These are phyloP conservation scores for Manis pentadactyla DNA, from an alignment of 2,797 vertebrate species.

Conservation along the genomic window DNA sequence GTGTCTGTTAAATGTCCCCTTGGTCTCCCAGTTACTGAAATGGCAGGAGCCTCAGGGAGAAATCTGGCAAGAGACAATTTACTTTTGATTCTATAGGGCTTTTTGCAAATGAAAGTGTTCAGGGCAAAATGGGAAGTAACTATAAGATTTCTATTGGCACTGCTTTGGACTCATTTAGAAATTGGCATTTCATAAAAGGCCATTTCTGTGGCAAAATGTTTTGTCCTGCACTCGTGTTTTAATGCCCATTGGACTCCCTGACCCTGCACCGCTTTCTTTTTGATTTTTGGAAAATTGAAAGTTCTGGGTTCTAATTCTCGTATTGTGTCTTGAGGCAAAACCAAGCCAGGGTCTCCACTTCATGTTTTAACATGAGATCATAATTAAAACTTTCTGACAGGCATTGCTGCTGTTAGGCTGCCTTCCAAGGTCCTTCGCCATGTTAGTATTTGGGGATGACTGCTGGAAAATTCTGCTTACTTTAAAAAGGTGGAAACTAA, in stretches of 20 bases:
- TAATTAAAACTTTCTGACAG: background rate
- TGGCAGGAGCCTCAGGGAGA: background rate
- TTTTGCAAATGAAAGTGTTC: conserved; percentile 16
- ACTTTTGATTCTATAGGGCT: background rate
- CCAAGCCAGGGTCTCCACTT: background rate
- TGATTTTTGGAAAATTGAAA: background rate
- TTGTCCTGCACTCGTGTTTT: background rate
- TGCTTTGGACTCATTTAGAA: background rate
- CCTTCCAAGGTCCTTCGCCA: background rate
- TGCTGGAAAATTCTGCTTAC: background rate
- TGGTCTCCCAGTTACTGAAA: background rate
- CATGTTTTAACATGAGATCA: background rate
- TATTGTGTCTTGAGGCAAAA: background rate
- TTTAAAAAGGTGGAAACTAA: background rate
- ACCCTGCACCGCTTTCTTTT: background rate
- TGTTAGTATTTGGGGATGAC: background rate
- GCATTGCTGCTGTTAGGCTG: background rate
- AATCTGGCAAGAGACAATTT: background rate
- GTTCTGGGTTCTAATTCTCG: background rate
- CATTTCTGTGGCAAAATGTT: background rate
- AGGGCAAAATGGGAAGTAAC: conserved; percentile 32
- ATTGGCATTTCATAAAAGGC: background rate
- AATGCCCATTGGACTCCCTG: background rate
- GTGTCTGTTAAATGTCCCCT: background rate
- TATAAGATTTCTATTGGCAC: background rate